Conservation (phyloP, 2,888 invertebrate genomes). For the Epinotia nisella region DNA sequence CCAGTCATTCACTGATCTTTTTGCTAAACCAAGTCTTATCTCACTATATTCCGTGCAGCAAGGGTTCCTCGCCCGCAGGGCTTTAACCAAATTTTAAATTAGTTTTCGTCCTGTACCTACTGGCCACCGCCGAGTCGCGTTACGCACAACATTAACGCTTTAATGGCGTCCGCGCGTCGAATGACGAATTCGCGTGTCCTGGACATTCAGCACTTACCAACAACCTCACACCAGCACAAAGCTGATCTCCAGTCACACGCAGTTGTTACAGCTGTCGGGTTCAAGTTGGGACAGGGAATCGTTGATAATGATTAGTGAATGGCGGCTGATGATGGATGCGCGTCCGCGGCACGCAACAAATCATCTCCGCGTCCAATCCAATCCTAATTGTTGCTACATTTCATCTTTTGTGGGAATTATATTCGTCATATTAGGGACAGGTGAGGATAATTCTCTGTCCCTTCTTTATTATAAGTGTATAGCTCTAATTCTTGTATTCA, state of each 20-base stretch:
- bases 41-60: too few relatives aligned
- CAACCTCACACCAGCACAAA: background rate
- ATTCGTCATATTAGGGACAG: constrained; percentile 1
- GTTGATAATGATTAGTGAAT: background rate
- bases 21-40: too few relatives aligned
- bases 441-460: constrained; percentile 17
- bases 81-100: background rate
- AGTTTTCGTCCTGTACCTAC: background rate
- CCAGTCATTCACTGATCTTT: too few relatives aligned
- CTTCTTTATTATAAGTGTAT: constrained; percentile 1
- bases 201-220: background rate
- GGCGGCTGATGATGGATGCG: constrained; percentile 26
- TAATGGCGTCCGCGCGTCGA: background rate
- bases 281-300: background rate
- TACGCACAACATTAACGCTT: background rate
- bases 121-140: background rate
- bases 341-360: constrained; percentile 11
- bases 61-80: background rate
- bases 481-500: background rate
- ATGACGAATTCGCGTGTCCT: constrained; percentile 30
- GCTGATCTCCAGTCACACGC: background rate
- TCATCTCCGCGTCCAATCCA: constrained; percentile 6
- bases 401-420: constrained; percentile 28
- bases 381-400: constrained; percentile 32
- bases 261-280: background rate